phyloP scores from a whole-genome alignment of 2,888 invertebrate genomes.

The Sesamia inferens region DNA sequence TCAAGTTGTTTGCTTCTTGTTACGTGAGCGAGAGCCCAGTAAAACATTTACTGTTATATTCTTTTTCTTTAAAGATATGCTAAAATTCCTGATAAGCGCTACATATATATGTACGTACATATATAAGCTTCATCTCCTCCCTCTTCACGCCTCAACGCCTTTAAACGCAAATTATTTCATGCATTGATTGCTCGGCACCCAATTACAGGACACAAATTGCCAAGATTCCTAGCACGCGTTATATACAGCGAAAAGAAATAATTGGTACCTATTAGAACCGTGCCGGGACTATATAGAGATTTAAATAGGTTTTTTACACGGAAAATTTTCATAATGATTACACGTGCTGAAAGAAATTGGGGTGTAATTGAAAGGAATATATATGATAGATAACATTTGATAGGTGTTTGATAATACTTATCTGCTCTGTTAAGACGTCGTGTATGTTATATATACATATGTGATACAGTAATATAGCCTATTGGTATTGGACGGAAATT shows the following conservation, averaged over 20 bases:
- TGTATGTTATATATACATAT: background rate
- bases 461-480: background rate
- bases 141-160: constrained; percentile 35
- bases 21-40: no score
- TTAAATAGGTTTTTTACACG: constrained; percentile 34
- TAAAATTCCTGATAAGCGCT: background rate
- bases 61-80: background rate
- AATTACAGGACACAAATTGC: constrained; percentile 76
- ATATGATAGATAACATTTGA: background rate
- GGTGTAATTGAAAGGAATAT: background rate
- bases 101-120: background rate
- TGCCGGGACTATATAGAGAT: constrained; percentile 11
- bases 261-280: constrained; percentile 54
- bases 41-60: background rate
- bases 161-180: constrained; percentile 75
- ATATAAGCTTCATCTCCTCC: background rate
- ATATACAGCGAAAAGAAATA: constrained; percentile 62
- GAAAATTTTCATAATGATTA: background rate
- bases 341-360: background rate
- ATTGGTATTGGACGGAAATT: no score
- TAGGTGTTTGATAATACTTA: background rate
- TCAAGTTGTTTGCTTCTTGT: no score
- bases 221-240: constrained; percentile 68
- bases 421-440: background rate
- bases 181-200: constrained; percentile 79